These are phyloP conservation scores for Buathra laborator DNA, from an alignment of 2,888 invertebrate species.

Conservation along the genomic window DNA sequence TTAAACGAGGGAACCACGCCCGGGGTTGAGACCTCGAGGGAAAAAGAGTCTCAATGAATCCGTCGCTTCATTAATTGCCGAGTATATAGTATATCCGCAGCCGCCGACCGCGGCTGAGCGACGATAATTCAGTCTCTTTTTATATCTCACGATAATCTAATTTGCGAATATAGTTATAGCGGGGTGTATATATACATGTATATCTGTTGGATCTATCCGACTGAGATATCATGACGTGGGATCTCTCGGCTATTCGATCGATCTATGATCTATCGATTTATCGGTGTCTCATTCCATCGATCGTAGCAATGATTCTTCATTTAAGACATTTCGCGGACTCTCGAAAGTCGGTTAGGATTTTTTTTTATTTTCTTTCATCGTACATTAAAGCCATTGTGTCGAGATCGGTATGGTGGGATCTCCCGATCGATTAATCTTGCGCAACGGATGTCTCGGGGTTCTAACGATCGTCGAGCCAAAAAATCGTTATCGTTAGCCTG, in stretches of 20 bases:
- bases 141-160: slow-evolving; percentile 51
- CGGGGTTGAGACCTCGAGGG: slow-evolving; percentile 14
- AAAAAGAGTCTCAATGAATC: slow-evolving; percentile 22
- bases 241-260: slow-evolving; percentile 7
- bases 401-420: slow-evolving; percentile 8
- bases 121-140: slow-evolving; percentile 25
- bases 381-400: slow-evolving; percentile 54
- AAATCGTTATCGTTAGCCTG: slow-evolving; percentile 38
- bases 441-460: slow-evolving; percentile 46
- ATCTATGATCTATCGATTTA: slow-evolving; percentile 60
- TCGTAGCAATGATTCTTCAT: slow-evolving; percentile 48
- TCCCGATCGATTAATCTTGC: slow-evolving; percentile 59
- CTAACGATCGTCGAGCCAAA: slow-evolving; percentile 56
- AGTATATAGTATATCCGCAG: not conserved
- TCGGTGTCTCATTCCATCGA: slow-evolving; percentile 19
- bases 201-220: slow-evolving; percentile 23
- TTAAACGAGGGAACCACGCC: slow-evolving; percentile 37
- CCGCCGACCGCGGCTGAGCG: not conserved
- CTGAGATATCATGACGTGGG: slow-evolving; percentile 32
- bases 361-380: slow-evolving; percentile 47
- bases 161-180: slow-evolving; percentile 45
- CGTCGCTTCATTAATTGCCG: slow-evolving; percentile 34
- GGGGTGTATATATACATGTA: slow-evolving; percentile 9
- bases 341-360: slow-evolving; percentile 42
- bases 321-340: slow-evolving; percentile 32